Percentiles rank a stretch among this genome's conserved stretches.
Conservation (phyloP, 2,888 invertebrate genomes). For the Polydrusus cervinus region DNA sequence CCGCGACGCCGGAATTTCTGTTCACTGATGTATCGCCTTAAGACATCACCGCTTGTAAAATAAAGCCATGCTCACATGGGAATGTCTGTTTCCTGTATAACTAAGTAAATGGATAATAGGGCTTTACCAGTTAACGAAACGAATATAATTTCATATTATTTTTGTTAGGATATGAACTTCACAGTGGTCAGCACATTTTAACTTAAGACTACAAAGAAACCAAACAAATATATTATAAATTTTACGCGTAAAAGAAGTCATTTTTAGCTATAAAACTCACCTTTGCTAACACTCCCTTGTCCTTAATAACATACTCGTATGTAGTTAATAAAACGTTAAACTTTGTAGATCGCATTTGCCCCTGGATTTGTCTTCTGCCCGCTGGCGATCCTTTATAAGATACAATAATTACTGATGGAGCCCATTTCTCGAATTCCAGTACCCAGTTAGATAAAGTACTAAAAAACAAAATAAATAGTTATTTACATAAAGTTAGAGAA, state of each 20-base stretch:
- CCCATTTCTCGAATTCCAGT: conserved; percentile 99
- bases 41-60: too few relatives aligned
- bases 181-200: too few relatives aligned
- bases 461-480: conserved; percentile 57
- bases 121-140: too few relatives aligned
- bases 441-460: conserved; percentile 99
- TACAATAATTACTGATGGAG: conserved; percentile 92
- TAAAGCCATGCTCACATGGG: too few relatives aligned
- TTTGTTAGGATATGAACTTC: too few relatives aligned
- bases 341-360: conserved; percentile 92
- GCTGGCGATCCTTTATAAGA: conserved; percentile 95
- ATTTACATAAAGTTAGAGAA: too few relatives aligned
- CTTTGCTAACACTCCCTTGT: conserved; percentile 96
- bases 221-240: neutral
- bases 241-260: neutral
- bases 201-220: too few relatives aligned
- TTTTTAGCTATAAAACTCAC: conserved; percentile 69
- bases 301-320: conserved; percentile 99
- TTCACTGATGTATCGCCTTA: too few relatives aligned
- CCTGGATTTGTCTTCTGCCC: conserved; percentile 86
- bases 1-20: too few relatives aligned
- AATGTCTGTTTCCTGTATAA: too few relatives aligned
- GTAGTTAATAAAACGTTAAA: conserved; percentile 99
- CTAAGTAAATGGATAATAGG: too few relatives aligned
- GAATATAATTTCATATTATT: too few relatives aligned